A percentile compares a stretch with the other conserved stretches of the same genome.
Conservation (phyloP, 1,140 invertebrate genomes). For the Drosophila mojavensis region DNA sequence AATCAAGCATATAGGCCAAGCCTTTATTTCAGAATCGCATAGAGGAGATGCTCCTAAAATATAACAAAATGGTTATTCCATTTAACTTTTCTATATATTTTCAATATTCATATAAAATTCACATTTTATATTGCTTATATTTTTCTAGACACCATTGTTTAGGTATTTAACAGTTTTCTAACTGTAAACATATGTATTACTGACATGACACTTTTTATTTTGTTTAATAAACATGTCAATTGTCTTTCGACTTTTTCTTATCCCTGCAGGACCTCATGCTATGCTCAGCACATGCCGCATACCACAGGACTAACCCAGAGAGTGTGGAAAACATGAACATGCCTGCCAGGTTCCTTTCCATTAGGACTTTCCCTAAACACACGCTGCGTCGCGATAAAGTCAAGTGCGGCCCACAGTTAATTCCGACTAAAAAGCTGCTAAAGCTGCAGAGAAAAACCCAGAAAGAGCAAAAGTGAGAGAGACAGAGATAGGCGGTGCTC, state of each 20-base stretch:
- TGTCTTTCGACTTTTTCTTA: neutral
- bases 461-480: neutral
- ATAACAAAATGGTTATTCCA: too few relatives aligned
- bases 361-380: constrained; percentile 59
- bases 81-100: too few relatives aligned
- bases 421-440: constrained; percentile 76
- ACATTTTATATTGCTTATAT: too few relatives aligned
- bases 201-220: neutral
- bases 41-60: too few relatives aligned
- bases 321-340: constrained; percentile 53
- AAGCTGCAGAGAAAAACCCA: constrained; percentile 16
- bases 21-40: too few relatives aligned
- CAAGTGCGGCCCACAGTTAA: constrained; percentile 63
- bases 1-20: too few relatives aligned
- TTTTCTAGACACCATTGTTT: too few relatives aligned
- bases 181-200: neutral
- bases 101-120: too few relatives aligned
- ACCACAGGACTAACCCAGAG: constrained; percentile 59
- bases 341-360: neutral
- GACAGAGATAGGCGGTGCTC: neutral
- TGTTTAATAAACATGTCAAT: constrained; percentile 23
- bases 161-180: too few relatives aligned
- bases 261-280: constrained; percentile 50
- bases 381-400: constrained; percentile 68
- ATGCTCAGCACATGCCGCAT: constrained; percentile 17